Evolutionary conservation across 2,888 invertebrate species (phyloP), one percentile per base, ranked within the genome.

Genomic region (Eucera pruinosa): DNA sequence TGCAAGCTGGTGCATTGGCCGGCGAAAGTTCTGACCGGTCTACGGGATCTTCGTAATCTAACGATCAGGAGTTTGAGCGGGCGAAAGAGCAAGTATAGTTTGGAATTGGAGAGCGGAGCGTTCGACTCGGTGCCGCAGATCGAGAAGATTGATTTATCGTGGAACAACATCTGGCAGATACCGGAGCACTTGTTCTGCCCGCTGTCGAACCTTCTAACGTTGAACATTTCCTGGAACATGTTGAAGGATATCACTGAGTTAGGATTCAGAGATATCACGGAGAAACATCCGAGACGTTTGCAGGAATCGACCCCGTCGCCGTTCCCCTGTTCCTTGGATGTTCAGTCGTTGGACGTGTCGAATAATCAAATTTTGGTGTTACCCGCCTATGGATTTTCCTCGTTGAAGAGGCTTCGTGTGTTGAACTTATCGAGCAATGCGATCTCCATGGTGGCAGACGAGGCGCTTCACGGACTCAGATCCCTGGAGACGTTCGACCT

Each of bases 101-200:
- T 98, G 90, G 97, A 97, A 92, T 95, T 97, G 88, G 96, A 96
- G 87, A 94, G 95, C 43, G 96, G 96, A 82, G 96, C 96, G 87
- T 97, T 97, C 92, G 94, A 95, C 74, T 95, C 95, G 74, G 95
- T 96, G 72, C 94, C 95, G 78, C 96, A 97, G 91, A 94, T 97
- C 86, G 97, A 97, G 92, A 94, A 96, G 86, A 94, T 97, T 81
- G 97, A 98, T 91, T 93, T 98, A 82, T 97, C 97, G 90, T 95
- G 95, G 89, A 97, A 97, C 92, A 97, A 97, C 92, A 97, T 97
- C 90, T 97, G 97, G 97, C 96, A 96, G 66, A 95, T 97, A 91
- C 97, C 97, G 27, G 96, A 96, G 88, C 96, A 96, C 89, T 94
- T 97, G 80, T 97, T 97, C 93, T 97, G 97, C 90, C 95, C 96